Evolutionary conservation across 2,113 vertebrate genomes (phyloP), one percentile per base, ranked within the genome.

Genomic region (Argyrosomus japonicus): DNA sequence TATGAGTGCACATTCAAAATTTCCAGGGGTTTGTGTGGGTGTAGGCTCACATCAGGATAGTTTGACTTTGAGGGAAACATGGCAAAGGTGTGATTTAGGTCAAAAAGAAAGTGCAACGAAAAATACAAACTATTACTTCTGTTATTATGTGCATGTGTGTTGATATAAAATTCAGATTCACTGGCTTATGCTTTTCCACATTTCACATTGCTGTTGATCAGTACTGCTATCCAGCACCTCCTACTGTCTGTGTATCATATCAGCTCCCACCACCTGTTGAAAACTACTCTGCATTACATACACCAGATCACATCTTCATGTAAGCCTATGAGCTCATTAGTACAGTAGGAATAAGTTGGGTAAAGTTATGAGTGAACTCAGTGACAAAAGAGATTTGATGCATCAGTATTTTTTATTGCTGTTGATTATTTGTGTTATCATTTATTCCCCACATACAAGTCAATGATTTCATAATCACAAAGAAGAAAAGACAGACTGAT

Each of bases 1-100:
- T 2, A 0, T 78, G 78, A 60, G 61, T 77, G 75, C 58, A 48
- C 19, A 43, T 45, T 75, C 18, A 25, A 13, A 27, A 50, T 62
- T 72, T 68, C 65, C 21, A 36, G 45, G 36, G 0, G 25, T 19
- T 72, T 64, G 63, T 58, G 65, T 71, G 64, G 60, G 60, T 51
- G 11, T 12, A 40, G 50, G 21, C 53, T 72, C 29, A 43, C 58
- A 71, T 79, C 61, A 32, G 48, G 51, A 64, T 60, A 45, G 23
- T 40, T 76, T 62, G 51, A 84, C 75, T 80, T 84, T 80, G 36
- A 79, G 36, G 36, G 7, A 8, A 36, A 1, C 36, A 36, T 36
- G 36, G 7, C 36, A 36, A 36, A 36, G 7, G 36, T 36, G 36
- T 70, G 70, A 77, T 85, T 67, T 48, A 82, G 50, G 58, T 74